Evolutionary conservation across 2,888 invertebrate species (phyloP), one percentile per base, ranked within the genome.

Genomic region (Amphipyra berbera): DNA sequence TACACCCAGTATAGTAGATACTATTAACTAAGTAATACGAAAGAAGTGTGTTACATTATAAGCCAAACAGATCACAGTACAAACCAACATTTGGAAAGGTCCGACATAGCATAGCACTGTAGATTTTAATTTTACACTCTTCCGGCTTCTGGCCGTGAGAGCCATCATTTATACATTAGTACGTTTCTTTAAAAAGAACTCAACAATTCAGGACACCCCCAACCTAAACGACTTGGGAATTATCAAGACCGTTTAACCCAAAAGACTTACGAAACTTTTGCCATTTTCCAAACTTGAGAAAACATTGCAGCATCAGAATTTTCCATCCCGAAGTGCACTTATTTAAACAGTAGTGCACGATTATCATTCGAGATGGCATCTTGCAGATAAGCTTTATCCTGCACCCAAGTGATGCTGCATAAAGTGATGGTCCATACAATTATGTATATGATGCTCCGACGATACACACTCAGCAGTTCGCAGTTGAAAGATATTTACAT

Each of bases 271-370:
- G 8, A 50, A 65, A 67, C 73, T 73, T 58, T 13, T 44, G 13
- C 68, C 45, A 55, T 52, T 76, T 46, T 61, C 37, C 52, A 21
- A 35, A 46, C 48, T 50, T 50, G n/a, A 14, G 30, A 37, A 54
- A 45, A 14, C 35, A 27, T n/a, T 65, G 30, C 33, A 27, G 33
- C 35, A 37, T 7, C 1, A 12, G 44, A 59, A 15, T 63, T 61
- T 66, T 62, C 61, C 58, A 48, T 53, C 8, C 41, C n/a, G 48
- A 65, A 73, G 62, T 68, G 73, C 61, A 56, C 66, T 73, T 78
- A 62, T 78, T 73, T 78, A 79, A 78, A 65, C 68, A 72, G 66
- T 61, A 67, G 53, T 54, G 58, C 61, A 65, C 54, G 67, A 68
- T 77, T 77, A 54, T 68, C 56, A 64, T 73, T 58, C 56, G 44